Conservation (phyloP, 2,888 invertebrate species). For the Pristionchus maxplancki region DNA sequence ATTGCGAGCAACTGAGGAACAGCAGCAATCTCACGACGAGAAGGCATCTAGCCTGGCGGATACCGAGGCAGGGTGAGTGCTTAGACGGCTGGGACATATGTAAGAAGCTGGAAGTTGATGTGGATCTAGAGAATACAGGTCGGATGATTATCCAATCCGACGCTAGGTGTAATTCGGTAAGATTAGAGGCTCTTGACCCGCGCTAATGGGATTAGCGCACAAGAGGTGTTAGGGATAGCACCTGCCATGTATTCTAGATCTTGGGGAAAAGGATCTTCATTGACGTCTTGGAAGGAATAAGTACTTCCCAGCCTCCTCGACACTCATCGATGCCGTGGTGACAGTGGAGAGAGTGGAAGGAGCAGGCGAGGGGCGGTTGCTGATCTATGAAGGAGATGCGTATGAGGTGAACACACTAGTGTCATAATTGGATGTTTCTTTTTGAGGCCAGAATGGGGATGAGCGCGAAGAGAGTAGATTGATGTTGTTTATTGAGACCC, state of each 20-base stretch:
- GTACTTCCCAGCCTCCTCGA: neutral
- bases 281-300: too few species aligned
- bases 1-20: neutral
- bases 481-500: too few species aligned
- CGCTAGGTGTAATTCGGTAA: neutral
- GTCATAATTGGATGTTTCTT: too few species aligned
- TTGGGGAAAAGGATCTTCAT: neutral
- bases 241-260: neutral
- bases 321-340: conserved; percentile 13
- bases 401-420: conserved; percentile 1
- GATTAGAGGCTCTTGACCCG: conserved; percentile 3
- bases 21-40: neutral
- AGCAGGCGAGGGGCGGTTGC: conserved; percentile 1
- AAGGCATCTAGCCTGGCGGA: conserved; percentile 18
- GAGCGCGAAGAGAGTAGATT: too few species aligned
- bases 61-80: neutral
- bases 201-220: conserved; percentile 40
- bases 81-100: neutral
- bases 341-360: conserved; percentile 33
- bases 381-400: conserved; percentile 23
- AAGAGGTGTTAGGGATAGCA: neutral
- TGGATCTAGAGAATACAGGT: neutral
- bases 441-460: too few species aligned
- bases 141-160: neutral
- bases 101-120: too few species aligned